phyloP scores from a whole-genome alignment of 2,888 invertebrate genomes.

The Gymnocheta viridis region DNA sequence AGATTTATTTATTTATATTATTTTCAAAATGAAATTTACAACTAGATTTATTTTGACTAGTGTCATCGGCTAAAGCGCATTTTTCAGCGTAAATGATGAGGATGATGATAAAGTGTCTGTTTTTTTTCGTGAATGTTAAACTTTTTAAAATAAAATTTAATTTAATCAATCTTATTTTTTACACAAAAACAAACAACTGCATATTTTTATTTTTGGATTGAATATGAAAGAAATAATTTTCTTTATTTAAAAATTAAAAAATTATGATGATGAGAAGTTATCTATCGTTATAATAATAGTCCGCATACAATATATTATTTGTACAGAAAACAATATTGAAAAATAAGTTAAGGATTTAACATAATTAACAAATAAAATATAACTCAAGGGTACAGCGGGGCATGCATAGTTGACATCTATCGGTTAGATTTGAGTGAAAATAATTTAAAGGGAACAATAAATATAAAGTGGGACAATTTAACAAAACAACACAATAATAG shows the following conservation, averaged over 20 bases:
- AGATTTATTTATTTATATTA: slow-evolving; percentile 15
- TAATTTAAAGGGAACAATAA: too few relatives aligned
- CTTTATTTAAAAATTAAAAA: neutral
- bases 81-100: slow-evolving; percentile 34
- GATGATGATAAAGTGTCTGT: slow-evolving; percentile 45
- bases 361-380: too few relatives aligned
- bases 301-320: too few relatives aligned
- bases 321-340: too few relatives aligned
- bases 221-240: neutral
- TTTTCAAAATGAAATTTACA: slow-evolving; percentile 21
- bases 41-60: slow-evolving; percentile 43
- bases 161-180: slow-evolving; percentile 18
- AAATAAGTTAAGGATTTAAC: too few relatives aligned
- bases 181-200: neutral
- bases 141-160: slow-evolving; percentile 3
- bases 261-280: too few relatives aligned
- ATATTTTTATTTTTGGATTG: slow-evolving; percentile 12
- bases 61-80: slow-evolving; percentile 18
- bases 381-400: too few relatives aligned
- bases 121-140: neutral
- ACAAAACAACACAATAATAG: too few relatives aligned
- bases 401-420: too few relatives aligned
- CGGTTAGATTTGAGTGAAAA: too few relatives aligned
- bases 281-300: too few relatives aligned
- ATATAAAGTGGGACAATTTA: too few relatives aligned